Base-by-base conservation (phyloP, 2,113 vertebrate genomes). In the Bufo gargarizans region DNA sequence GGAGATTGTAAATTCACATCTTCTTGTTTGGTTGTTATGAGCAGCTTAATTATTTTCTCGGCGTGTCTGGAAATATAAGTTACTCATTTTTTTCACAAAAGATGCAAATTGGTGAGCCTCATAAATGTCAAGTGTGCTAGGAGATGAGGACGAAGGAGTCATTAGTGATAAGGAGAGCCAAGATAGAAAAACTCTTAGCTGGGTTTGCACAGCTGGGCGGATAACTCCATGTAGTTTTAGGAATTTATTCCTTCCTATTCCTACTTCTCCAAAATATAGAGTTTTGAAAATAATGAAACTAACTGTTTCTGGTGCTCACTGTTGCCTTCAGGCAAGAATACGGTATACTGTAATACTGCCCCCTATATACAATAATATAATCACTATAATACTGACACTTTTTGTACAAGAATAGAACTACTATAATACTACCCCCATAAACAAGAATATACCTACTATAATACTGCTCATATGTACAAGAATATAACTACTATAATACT, bases 41-140 rank as follows among this genome's bases (percentile, higher is more conserved):
- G 33, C 43, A 8, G 59, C 82, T 72, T 84, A 72, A 84, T 83
- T 83, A 69, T 71, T 84, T 72, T 55, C 8, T 50, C 4, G n/a
- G 50, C 50, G 22, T 72, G 65, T 72, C 67, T 55, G 47, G 14
- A 84, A 84, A 84, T 72, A 55, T 84, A n/a, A 72, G n/a, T 72
- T 72, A 55, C 53, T 84, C 45, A 19, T 67, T 67, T 84, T 69
- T 84, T 84, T 84, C 47, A 72, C 47, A 84, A 84, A 84, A 55
- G 67, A 84, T 71, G 67, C 67, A 84, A 56, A 58, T 82, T 72
- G 65, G 65, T 53, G 50, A 84, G 7, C 16, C 11, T 16, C 58
- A 55, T 72, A 82, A 82, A 82, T 82, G 81, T 82, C 81, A 82
- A 65, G 81, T 82, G 20, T n/a, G 61, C 81, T 6, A 82, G 58